phyloP scores from a whole-genome alignment of 2,888 invertebrate genomes.

The Deilephila porcellus region DNA sequence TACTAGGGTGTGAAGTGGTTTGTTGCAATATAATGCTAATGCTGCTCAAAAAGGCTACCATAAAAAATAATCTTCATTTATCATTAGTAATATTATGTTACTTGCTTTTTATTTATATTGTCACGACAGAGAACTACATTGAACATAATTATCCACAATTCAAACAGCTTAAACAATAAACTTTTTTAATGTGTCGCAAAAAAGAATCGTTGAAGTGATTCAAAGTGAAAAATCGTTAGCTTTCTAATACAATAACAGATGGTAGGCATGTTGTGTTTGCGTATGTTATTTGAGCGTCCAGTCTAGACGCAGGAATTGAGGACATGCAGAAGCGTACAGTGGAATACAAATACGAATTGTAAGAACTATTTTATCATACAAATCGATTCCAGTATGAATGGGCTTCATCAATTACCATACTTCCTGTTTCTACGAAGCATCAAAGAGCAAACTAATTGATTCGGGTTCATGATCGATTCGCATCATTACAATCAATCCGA shows the following conservation, averaged over 20 bases:
- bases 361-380: slow-evolving; percentile 25
- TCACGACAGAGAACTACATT: no score
- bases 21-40: no score
- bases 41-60: no score
- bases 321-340: slow-evolving; percentile 21
- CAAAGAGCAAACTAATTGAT: slow-evolving; percentile 31
- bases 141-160: no score
- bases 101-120: no score
- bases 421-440: slow-evolving; percentile 27
- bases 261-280: slow-evolving; percentile 28
- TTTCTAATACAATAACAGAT: slow-evolving; percentile 29
- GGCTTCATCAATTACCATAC: slow-evolving; percentile 29
- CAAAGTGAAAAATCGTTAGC: slow-evolving; percentile 22
- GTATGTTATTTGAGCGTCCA: slow-evolving; percentile 28
- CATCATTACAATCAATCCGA: slow-evolving; percentile 32
- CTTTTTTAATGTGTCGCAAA: slow-evolving; percentile 22
- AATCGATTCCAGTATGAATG: slow-evolving; percentile 26
- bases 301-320: slow-evolving; percentile 31
- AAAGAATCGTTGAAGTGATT: slow-evolving; percentile 21
- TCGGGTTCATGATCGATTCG: slow-evolving; percentile 30
- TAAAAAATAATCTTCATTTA: no score
- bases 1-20: no score
- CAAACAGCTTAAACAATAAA: not conserved
- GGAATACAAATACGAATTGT: slow-evolving; percentile 29
- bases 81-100: no score